Evolutionary conservation across 2,888 invertebrate genomes (phyloP), one percentile per base, ranked within the genome.

Genomic region (Andricus quercusramuli): DNA sequence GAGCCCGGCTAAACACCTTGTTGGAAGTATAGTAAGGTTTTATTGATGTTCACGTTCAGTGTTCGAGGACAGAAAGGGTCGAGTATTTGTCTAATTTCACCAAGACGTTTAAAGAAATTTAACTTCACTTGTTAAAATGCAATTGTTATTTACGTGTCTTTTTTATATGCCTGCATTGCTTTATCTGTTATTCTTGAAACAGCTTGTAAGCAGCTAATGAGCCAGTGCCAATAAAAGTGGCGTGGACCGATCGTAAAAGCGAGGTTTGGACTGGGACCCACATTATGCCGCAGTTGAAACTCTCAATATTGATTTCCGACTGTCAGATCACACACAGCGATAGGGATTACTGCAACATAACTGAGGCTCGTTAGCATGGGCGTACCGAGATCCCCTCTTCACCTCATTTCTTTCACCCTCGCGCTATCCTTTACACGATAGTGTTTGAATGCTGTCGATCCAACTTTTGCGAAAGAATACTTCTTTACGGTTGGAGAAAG

Each of bases 211-310:
- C 79, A 74, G 77, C 68, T 83, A 83, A 83, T 83, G 83, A 83
- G 80, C 81, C 77, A 68, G 59, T 56, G 78, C 78, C 67, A 83
- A 83, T 83, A 83, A 81, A 83, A 83, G 78, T 83, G 77, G 78
- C 83, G 62, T 78, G 79, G 66, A 79, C 78, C 68, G 78, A 83
- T 81, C 81, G 83, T 81, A 83, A 83, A 83, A 77, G 81, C 68
- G 20, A 78, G 76, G 44, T 56, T 67, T 29, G 59, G 59, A 22
- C 22, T 59, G 20, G 44, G 65, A 56, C 79, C 80, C n/a, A 66
- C 67, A 78, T 78, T 80, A 81, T 81, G 80, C 79, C 78, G 56
- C 78, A 59, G 66, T 67, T 79, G 78, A 56, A 82, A 82, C 47
- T 70, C 47, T 68, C 78, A 78, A 78, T 83, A 81, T 81, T 81